Percentiles rank a stretch among this genome's conserved stretches.
Conservation (phyloP, 2,113 vertebrate species). For the Sinocyclocheilus grahami region DNA sequence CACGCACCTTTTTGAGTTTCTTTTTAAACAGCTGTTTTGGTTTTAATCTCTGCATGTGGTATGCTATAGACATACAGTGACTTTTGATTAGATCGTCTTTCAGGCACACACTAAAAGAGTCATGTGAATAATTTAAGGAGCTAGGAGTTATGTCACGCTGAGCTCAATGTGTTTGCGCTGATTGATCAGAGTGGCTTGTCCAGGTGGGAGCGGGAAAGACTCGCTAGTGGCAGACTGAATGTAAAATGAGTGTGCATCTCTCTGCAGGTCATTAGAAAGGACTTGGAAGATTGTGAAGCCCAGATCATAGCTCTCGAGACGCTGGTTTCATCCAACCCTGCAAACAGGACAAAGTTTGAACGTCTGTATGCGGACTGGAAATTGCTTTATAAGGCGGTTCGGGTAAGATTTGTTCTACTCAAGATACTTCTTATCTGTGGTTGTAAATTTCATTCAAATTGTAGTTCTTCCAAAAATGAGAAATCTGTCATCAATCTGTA, state of each 20-base stretch:
- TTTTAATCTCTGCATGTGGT: constrained; percentile 27
- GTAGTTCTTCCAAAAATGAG: not conserved
- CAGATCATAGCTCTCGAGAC: constrained; percentile 78
- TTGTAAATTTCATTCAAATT: not conserved
- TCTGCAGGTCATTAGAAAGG: constrained; percentile 84
- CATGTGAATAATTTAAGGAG: constrained; percentile 35
- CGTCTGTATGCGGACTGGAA: constrained; percentile 76
- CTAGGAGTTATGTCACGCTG: constrained; percentile 6
- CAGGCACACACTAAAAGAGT: not conserved
- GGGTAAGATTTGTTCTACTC: constrained; percentile 69
- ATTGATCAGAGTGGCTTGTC: not conserved
- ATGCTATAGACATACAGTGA: not conserved
- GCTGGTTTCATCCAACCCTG: constrained; percentile 75
- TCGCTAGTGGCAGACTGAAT: not conserved
- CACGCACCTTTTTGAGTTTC: constrained; percentile 13
- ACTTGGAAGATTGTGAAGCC: constrained; percentile 78
- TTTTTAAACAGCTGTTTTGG: constrained; percentile 9
- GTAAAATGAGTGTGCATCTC: constrained; percentile 3
- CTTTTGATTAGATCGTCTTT: constrained; percentile 35
- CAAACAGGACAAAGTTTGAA: constrained; percentile 78
- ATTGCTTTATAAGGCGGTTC: constrained; percentile 74
- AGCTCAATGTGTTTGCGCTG: constrained; percentile 20
- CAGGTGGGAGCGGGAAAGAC: not conserved
- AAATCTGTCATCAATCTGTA: too few relatives aligned
- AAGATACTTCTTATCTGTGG: not conserved